Percentiles rank a stretch among this genome's conserved stretches.
phyloP scores from a whole-genome alignment of 2,888 invertebrate genomes.

The Ryuthela nishihirai region DNA sequence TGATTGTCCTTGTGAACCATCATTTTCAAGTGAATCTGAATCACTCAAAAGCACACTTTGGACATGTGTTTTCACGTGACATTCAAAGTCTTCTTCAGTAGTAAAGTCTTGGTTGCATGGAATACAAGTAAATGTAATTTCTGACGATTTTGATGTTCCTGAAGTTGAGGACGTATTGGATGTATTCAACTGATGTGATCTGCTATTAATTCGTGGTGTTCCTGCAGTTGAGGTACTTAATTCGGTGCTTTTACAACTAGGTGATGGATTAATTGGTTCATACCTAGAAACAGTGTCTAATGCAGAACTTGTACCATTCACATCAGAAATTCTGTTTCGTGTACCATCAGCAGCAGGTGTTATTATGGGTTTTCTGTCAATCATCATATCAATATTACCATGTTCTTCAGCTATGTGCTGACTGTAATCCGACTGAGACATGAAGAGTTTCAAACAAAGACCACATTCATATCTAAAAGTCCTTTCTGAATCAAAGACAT shows the following conservation, averaged over 20 bases:
- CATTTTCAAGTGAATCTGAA: not conserved
- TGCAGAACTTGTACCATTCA: not conserved
- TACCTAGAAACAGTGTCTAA: too few relatives aligned
- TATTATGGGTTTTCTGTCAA: conserved; percentile 5
- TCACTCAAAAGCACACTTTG: conserved; percentile 15
- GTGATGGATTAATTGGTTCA: too few relatives aligned
- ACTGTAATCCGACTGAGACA: not conserved
- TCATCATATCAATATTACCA: not conserved
- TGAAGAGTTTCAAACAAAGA: conserved; percentile 8
- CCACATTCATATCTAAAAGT: conserved; percentile 7
- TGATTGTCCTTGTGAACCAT: too few relatives aligned
- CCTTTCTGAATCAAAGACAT: not conserved
- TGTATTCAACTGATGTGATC: too few relatives aligned
- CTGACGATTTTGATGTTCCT: not conserved
- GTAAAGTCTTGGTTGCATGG: conserved; percentile 20
- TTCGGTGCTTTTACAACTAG: too few relatives aligned
- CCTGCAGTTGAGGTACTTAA: too few relatives aligned
- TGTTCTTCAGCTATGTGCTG: conserved; percentile 5
- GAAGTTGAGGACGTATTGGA: not conserved
- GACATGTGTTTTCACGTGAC: conserved; percentile 20
- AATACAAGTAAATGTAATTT: conserved; percentile 14
- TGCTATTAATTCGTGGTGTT: too few relatives aligned
- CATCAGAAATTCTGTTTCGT: not conserved
- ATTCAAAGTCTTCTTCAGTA: conserved; percentile 21
- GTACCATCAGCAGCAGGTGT: not conserved